phyloP scores from a whole-genome alignment of 2,888 invertebrate genomes.

The Cephus rjabovi region DNA sequence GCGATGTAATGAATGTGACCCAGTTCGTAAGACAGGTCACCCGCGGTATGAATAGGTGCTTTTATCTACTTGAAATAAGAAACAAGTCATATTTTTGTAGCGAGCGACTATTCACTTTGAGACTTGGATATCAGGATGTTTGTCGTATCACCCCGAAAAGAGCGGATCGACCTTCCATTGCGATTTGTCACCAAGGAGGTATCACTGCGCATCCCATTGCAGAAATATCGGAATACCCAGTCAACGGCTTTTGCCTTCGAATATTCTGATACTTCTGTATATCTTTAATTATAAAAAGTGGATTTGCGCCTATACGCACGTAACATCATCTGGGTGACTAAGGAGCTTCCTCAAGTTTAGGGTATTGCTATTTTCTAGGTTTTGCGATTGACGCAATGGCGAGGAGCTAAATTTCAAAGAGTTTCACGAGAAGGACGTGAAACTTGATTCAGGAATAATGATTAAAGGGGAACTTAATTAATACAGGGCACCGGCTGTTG shows the following conservation, averaged over 20 bases:
- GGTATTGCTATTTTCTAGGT: neutral
- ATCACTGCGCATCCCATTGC: neutral
- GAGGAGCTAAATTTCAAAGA: neutral
- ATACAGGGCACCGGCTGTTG: neutral
- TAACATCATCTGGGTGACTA: neutral
- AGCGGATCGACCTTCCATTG: neutral
- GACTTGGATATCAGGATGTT: neutral
- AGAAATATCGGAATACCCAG: neutral
- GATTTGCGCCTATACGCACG: neutral
- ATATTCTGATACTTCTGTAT: neutral
- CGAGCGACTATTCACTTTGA: constrained; percentile 19
- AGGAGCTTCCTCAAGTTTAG: neutral
- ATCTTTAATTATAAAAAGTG: neutral
- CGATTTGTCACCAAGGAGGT: neutral
- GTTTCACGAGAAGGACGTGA: neutral
- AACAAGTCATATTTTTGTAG: constrained; percentile 36
- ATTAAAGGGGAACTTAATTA: neutral
- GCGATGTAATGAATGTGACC: constrained; percentile 57
- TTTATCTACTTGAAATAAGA: constrained; percentile 48
- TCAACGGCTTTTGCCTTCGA: neutral
- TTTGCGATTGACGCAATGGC: neutral
- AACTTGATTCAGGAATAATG: neutral
- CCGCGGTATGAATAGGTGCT: constrained; percentile 42
- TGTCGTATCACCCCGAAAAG: neutral
- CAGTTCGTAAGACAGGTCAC: constrained; percentile 46